Evolutionary conservation across 2,888 invertebrate genomes (phyloP), one percentile per base, ranked within the genome.

Genomic region (Odontocolon sp.): DNA sequence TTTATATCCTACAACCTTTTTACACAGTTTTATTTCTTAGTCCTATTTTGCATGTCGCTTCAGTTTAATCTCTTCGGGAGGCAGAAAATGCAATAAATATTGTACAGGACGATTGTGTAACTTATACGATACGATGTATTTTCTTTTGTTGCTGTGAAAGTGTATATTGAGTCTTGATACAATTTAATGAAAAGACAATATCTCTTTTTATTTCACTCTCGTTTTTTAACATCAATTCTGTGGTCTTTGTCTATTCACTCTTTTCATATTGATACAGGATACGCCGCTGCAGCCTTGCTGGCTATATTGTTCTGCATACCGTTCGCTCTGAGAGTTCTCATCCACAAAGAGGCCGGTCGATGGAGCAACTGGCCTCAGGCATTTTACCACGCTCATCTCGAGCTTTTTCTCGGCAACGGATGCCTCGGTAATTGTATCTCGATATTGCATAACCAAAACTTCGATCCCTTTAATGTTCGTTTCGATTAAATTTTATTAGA

Each of bases 251-350:
- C 36, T 38, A 23, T 57, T 68, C 68, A 40, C 18, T 23, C 11
- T 59, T 21, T n/a, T 64, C 47, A 45, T 54, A 54, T 66, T 26
- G 28, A 69, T 36, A 45, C 92, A 93, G 95, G 95, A 63, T 94
- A 96, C 86, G 95, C 96, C n/a, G 93, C 94, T 2, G 95, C 95
- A 9, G 95, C 96, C 36, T 92, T 96, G 63, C 91, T 95, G 85
- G 94, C 95, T 11, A 94, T 95, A 81, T 87, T 94, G 36, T 94
- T 95, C 84, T 94, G 94, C 79, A 92, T 95, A 70, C 93, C 95
- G 42, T 94, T 95, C 87, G 92, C 94, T 47, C 92, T 94, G 86
- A 91, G 94, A 52, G 94, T 94, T 80, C 90, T 94, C 56, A 92
- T 94, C 61, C 94, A 94, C 88, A 92, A 93, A 79, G 94, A 94